These are phyloP conservation scores for Bradynema listronoti DNA, from an alignment of 1,140 invertebrate species.

Conservation along the genomic window DNA sequence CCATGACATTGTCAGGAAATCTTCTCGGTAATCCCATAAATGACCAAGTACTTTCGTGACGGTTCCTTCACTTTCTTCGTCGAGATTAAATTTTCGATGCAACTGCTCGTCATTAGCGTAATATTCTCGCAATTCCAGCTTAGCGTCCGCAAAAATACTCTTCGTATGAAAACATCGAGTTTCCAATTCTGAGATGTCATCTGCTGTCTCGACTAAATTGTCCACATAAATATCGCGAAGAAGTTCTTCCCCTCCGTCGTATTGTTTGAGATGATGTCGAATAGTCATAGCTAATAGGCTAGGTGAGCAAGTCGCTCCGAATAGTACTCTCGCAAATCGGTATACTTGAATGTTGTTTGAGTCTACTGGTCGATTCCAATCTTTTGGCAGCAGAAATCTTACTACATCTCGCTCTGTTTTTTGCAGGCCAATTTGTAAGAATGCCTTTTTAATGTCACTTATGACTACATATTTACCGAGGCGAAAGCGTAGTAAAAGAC, in stretches of 20 bases:
- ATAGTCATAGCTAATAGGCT: slow-evolving; percentile 24
- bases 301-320: slow-evolving; percentile 23
- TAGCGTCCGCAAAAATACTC: slow-evolving; percentile 14
- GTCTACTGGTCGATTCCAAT: slow-evolving; percentile 11
- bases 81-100: too few relatives aligned
- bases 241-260: not conserved
- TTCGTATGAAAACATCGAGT: not conserved
- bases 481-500: slow-evolving; percentile 27
- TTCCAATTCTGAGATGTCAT: slow-evolving; percentile 8
- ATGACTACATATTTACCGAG: not conserved
- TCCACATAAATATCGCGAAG: slow-evolving; percentile 35
- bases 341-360: slow-evolving; percentile 10
- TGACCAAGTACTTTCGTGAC: too few relatives aligned
- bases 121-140: slow-evolving; percentile 38
- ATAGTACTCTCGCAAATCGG: slow-evolving; percentile 25
- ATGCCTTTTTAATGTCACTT: slow-evolving; percentile 38
- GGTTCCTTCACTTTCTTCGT: too few relatives aligned
- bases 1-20: too few relatives aligned
- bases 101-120: too few relatives aligned
- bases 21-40: too few relatives aligned
- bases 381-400: slow-evolving; percentile 37
- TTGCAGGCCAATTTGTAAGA: slow-evolving; percentile 25
- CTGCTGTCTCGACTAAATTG: slow-evolving; percentile 17
- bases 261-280: slow-evolving; percentile 15
- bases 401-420: slow-evolving; percentile 17